A percentile compares a stretch with the other conserved stretches of the same genome.
These are phyloP conservation scores for Amblyornis subalaris DNA, from an alignment of 2,113 vertebrate genomes.

Conservation along the genomic window DNA sequence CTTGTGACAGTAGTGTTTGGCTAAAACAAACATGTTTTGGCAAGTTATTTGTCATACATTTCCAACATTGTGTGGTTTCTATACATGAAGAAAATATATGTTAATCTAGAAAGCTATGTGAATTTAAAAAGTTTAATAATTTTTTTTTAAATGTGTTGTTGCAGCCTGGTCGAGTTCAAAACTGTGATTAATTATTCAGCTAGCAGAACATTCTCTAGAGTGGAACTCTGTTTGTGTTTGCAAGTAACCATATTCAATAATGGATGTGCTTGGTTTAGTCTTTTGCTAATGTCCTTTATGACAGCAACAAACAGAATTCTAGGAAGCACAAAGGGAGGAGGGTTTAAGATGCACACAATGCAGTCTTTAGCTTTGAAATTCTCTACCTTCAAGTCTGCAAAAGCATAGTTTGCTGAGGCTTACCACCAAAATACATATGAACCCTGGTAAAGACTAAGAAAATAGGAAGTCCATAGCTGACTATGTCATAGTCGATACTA, in stretches of 20 bases:
- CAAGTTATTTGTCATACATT: not conserved
- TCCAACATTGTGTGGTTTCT: not conserved
- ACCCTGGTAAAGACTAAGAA: not conserved
- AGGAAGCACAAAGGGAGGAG: not conserved
- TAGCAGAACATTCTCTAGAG: not conserved
- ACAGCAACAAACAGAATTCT: not conserved
- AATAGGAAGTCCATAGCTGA: not conserved
- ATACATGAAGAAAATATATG: not conserved
- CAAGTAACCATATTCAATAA: not conserved
- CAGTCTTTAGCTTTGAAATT: not conserved
- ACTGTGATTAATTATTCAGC: not conserved
- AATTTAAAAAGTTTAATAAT: not conserved
- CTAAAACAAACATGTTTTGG: not conserved
- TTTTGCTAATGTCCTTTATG: not conserved
- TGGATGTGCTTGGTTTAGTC: not conserved
- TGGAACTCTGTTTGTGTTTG: not conserved
- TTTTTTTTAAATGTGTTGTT: not conserved
- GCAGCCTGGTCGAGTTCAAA: not conserved
- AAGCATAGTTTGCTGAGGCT: not conserved
- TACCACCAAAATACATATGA: not conserved
- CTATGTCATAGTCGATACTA: not conserved
- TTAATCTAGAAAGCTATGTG: not conserved
- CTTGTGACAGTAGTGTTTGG: not conserved
- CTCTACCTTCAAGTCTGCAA: not conserved
- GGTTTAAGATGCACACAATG: not conserved